Percentiles rank a stretch among this genome's conserved stretches.
These are phyloP conservation scores for Caracal caracal DNA, from an alignment of 2,113 vertebrate genomes.

Conservation along the genomic window DNA sequence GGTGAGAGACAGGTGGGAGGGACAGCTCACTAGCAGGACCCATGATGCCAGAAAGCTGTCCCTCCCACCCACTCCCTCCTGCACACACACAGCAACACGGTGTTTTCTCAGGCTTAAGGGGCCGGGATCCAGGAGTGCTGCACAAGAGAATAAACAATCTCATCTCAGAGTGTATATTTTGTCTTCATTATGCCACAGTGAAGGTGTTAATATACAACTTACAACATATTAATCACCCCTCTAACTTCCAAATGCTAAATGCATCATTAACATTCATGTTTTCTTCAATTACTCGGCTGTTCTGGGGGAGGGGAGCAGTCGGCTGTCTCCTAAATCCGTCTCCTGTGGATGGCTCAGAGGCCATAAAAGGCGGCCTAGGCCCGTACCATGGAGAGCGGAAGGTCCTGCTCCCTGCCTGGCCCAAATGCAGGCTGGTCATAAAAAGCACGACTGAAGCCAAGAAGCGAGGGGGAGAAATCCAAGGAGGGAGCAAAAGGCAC, in stretches of 20 bases:
- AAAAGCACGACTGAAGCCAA: not conserved
- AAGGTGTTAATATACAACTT: constrained; percentile 86
- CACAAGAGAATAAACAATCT: constrained; percentile 74
- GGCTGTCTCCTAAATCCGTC: constrained; percentile 60
- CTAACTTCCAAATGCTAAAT: constrained; percentile 87
- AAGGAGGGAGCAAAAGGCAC: not conserved
- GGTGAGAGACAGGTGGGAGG: not conserved
- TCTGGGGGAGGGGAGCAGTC: constrained; percentile 69
- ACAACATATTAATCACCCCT: constrained; percentile 86
- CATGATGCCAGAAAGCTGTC: not conserved
- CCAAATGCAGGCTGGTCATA: not conserved
- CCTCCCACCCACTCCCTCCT: not conserved
- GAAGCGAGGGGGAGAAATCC: not conserved
- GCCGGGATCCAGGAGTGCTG: constrained; percentile 34
- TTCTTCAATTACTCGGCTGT: constrained; percentile 85
- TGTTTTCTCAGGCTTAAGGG: constrained; percentile 25
- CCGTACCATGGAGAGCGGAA: rapidly evolving
- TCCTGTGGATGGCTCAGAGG: constrained; percentile 17
- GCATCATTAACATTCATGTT: constrained; percentile 89
- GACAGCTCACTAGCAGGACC: too few relatives aligned
- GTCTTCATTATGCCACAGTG: constrained; percentile 84
- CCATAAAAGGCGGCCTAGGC: constrained; percentile 38
- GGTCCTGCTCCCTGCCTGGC: not conserved
- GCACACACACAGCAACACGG: not conserved
- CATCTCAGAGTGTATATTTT: constrained; percentile 76